Base-by-base conservation (phyloP, 2,113 vertebrate species). In the Myodes glareolus region DNA sequence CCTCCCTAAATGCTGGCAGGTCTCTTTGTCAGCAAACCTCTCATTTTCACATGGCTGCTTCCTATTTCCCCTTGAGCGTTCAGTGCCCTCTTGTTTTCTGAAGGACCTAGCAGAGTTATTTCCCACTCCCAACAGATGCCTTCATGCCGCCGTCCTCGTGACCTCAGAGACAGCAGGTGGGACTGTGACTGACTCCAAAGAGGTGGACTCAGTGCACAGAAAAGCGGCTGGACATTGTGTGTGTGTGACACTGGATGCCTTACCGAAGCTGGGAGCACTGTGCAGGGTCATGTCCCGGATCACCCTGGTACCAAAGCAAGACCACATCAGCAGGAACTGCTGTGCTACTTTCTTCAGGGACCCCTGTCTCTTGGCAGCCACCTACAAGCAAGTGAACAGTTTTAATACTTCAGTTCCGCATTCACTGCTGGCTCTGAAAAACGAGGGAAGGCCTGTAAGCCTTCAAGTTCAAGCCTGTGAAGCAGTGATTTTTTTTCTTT, bases 291-390 rank as follows among this genome's bases (percentile, higher is more conserved):
- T 99, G 93, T 99, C 99, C 96, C 99, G 99, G 98, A 99, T 99
- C 98, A 99, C 99, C 98, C 99, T 99, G 94, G 99, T 99, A 94
- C 99, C 99, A 23, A 99, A 99, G 98, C 99, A 99, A 67, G 99
- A 99, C 99, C 99, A 99, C 99, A 99, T 99, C 98, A 99, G 98
- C 94, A 99, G 99, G 98, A 99, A 99, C 98, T 99, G 99, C 97
- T 99, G 99, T 87, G 99, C 99, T 94, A 99, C 99, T 98, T 99
- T 99, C 99, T 99, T 99, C 98, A 99, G 98, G 95, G 98, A 99
- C 50, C 99, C 99, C 97, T 99, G 99, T 99, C 99, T 99, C 99
- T 99, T 99, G 97, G 99, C 99, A 91, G 99, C 99, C 99, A 99
- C 99, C 99, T 99, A 98, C 96, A 98, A 98, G 97, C 98, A 96